These are phyloP conservation scores for Elegia similella DNA, from an alignment of 2,888 invertebrate genomes.

Conservation along the genomic window DNA sequence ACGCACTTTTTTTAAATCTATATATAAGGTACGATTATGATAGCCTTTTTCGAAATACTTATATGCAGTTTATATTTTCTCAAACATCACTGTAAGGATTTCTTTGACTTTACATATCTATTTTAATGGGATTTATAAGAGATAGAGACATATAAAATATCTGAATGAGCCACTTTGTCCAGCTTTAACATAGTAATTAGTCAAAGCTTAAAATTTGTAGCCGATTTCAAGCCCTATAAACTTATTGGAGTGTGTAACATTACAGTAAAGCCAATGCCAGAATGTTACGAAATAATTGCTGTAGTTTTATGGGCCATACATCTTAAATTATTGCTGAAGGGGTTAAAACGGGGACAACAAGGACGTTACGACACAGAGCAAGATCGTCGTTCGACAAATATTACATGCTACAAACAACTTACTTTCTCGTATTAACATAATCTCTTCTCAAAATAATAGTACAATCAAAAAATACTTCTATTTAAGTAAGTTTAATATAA, in stretches of 20 bases:
- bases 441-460: too few relatives aligned
- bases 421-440: too few relatives aligned
- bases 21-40: too few relatives aligned
- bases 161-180: background rate
- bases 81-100: too few relatives aligned
- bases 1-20: too few relatives aligned
- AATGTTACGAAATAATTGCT: slow-evolving; percentile 9
- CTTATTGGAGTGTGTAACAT: slow-evolving; percentile 8
- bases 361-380: background rate
- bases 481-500: too few relatives aligned
- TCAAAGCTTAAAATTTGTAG: background rate
- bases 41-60: too few relatives aligned
- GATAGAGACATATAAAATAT: too few relatives aligned
- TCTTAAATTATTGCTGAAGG: background rate
- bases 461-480: too few relatives aligned
- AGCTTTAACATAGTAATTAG: background rate
- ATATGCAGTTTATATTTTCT: too few relatives aligned
- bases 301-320: slow-evolving; percentile 5
- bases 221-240: slow-evolving; percentile 1
- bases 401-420: background rate
- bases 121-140: too few relatives aligned
- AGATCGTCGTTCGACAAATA: background rate
- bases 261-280: background rate
- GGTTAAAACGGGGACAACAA: background rate
- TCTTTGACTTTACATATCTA: too few relatives aligned